Evolutionary conservation across 2,797 vertebrate genomes (phyloP), one percentile per base, ranked within the genome.

Genomic region (Antrozous pallidus): DNA sequence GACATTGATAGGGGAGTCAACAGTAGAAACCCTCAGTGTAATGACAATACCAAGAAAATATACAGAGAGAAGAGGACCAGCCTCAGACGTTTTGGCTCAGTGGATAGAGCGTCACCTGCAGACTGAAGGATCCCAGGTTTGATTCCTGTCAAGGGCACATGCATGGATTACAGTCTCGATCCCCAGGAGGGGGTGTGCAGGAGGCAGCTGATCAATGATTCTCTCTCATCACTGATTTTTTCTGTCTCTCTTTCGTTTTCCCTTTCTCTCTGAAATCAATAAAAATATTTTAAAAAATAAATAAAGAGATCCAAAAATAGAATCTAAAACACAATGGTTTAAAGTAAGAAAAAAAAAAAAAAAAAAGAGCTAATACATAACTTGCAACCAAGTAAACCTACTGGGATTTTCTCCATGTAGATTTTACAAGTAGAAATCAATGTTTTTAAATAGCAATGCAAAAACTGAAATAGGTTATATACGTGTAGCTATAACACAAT

Each of bases 291-390:
- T 79, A 93, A 31, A 45, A 14, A 31, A 45, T 18, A 70, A 42
- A 90, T 54, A 70, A 81, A 91, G 18, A 40, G 8, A 58, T 87
- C 8, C 51, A 79, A 91, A 94, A 94, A 79, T 8, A 65, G 61
- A 89, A 93, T 40, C 63, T 42, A 88, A 88, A 93, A 51, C 28
- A 83, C 31, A 77, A 89, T 42, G 40, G 87, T 88, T 69, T 88
- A 83, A 78, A 47, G 14, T 8, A 79, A 38, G 73, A 91, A 73
- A 80, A 84, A 70, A 51, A n/a, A 49, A 14, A 79, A 38, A 78
- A 91, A 73, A 80, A 84, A 70, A 51, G 38, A 49, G 20, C 16
- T 31, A 47, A 45, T 51, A 90, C 70, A 49, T 58, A 96, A 96
- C 40, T 54, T 87, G 7, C 20, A 87, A 88, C 5, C 17, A 71